phyloP scores from a whole-genome alignment of 2,888 invertebrate species.

The Parnassius glacialis region DNA sequence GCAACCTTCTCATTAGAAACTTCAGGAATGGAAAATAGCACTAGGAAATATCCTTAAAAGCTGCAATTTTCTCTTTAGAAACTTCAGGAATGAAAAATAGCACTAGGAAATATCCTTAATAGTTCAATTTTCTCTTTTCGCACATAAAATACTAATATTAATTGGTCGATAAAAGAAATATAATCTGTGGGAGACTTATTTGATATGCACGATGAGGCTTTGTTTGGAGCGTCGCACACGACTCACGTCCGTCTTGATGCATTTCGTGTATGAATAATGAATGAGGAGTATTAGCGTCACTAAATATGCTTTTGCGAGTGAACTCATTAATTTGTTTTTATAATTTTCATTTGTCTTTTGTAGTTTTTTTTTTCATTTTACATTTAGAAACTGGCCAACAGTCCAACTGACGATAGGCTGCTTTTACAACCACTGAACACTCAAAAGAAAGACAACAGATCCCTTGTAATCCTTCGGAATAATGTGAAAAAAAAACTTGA shows the following conservation, averaged over 20 bases:
- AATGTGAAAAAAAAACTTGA: too few relatives aligned
- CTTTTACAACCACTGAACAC: too few relatives aligned
- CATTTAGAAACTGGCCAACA: too few relatives aligned
- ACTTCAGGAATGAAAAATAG: too few relatives aligned
- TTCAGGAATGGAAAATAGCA: too few relatives aligned
- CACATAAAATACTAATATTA: constrained; percentile 2
- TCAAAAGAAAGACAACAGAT: too few relatives aligned
- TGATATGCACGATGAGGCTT: constrained; percentile 54
- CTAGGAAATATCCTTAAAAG: too few relatives aligned
- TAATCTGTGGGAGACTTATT: constrained; percentile 37
- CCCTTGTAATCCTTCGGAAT: too few relatives aligned
- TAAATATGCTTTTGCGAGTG: constrained; percentile 24
- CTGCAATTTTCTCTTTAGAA: too few relatives aligned
- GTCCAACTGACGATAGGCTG: too few relatives aligned
- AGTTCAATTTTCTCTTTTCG: constrained; percentile 22
- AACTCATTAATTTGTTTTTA: constrained; percentile 20
- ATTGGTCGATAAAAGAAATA: constrained; percentile 31
- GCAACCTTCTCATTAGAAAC: constrained; percentile 18
- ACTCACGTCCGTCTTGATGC: constrained; percentile 64
- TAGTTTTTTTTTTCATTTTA: too few relatives aligned
- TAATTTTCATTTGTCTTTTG: constrained; percentile 4
- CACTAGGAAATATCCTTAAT: background rate
- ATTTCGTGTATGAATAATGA: constrained; percentile 55
- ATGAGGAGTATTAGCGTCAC: constrained; percentile 31
- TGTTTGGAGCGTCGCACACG: constrained; percentile 64